A percentile compares a stretch with the other conserved stretches of the same genome.
Evolutionary conservation across 1,140 invertebrate species (phyloP).

Genomic region (Neomicropteryx cornuta): DNA sequence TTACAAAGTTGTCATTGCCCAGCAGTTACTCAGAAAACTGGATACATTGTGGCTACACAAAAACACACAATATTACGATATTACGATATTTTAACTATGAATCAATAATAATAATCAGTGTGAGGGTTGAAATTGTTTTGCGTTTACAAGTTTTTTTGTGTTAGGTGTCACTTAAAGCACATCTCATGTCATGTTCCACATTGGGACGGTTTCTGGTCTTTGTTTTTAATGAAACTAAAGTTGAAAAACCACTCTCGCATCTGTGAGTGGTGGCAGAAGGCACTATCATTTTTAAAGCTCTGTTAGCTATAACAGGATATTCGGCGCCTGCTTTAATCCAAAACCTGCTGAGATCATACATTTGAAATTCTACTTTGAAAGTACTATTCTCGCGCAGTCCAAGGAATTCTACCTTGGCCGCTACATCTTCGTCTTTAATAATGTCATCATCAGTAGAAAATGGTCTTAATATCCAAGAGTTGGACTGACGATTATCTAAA

Average conservation of each 20-base stretch:
- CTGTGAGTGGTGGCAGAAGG: slow-evolving; percentile 17
- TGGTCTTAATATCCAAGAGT: slow-evolving; percentile 16
- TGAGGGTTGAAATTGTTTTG: no score
- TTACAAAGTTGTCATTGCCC: no score
- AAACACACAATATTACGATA: no score
- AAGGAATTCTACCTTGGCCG: slow-evolving; percentile 16
- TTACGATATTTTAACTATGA: no score
- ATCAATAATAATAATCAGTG: no score
- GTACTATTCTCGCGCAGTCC: slow-evolving; percentile 13
- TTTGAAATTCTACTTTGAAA: slow-evolving; percentile 17
- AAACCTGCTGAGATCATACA: slow-evolving; percentile 15
- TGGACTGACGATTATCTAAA: slow-evolving; percentile 14
- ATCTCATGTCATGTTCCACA: slow-evolving; percentile 14
- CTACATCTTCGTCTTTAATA: slow-evolving; percentile 15
- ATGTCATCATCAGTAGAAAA: slow-evolving; percentile 13
- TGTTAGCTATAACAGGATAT: slow-evolving; percentile 16
- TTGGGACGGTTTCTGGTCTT: slow-evolving; percentile 17
- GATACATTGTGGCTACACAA: no score
- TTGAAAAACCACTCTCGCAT: slow-evolving; percentile 17
- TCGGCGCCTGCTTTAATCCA: slow-evolving; percentile 14
- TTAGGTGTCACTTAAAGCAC: slow-evolving; percentile 14
- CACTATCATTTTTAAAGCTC: slow-evolving; percentile 18
- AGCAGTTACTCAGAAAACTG: no score
- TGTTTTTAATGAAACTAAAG: slow-evolving; percentile 17
- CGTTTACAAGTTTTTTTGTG: slow-evolving; percentile 16